Base-by-base conservation (phyloP, 1,140 invertebrate species). In the Lepidurus packardi region DNA sequence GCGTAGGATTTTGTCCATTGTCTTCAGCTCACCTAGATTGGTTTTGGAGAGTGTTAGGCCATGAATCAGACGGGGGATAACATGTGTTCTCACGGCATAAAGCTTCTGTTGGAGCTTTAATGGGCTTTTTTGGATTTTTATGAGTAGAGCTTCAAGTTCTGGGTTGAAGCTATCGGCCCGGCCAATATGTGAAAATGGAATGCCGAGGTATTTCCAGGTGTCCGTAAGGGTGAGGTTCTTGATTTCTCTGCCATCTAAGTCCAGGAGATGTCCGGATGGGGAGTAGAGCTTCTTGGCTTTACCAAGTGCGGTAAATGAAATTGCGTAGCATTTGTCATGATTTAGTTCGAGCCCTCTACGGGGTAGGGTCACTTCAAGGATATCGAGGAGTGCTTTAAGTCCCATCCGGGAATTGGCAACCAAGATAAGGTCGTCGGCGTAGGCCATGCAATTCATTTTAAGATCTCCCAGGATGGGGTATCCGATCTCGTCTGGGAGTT, bases 391-490 rank as follows among this genome's bases (percentile, higher is more conserved):
- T 9, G 9, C 45, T 47, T 47, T 1, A 47, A 47, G 45, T 10
- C 45, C 45, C 16, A 10, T 2, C 9, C 1, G 9, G 9, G 45
- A 10, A 1, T 9, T 10, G 9, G 45, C 45, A 10, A 16, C 45
- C 45, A 47, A 47, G 45, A 10, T 47, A 9, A 16, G 16, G 2
- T 47, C 45, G 45, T 47, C 45, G 9, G 45, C 92, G 16, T 10
- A 47, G 9, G 16, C 16, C 9, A 47, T 25, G 25, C 25, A 25
- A 25, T 25, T 25, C 25, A 16, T 47, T 47, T 47, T 47, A 9
- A 47, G 45, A 1, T 16, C 16, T 16, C 45, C 45, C 9, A 16
- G 2, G 9, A 16, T 47, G 45, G 45, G 45, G 45, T 10, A 10
- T 10, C 45, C 45, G 16, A 47, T 47, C 9, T 47, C 45, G 2